phyloP scores from a whole-genome alignment of 2,888 invertebrate genomes.

The Girardia tigrina region DNA sequence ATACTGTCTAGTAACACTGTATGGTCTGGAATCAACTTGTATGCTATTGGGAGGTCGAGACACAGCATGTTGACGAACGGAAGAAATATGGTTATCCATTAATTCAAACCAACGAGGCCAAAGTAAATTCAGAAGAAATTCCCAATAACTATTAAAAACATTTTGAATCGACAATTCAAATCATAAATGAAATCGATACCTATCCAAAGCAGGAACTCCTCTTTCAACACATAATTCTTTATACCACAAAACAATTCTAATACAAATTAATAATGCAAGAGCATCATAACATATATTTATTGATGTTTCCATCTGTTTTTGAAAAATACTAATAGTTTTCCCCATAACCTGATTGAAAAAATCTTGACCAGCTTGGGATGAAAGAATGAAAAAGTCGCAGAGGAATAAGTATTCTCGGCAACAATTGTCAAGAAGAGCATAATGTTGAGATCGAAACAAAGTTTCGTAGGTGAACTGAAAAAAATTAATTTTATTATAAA shows the following conservation, averaged over 20 bases:
- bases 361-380: constrained; percentile 64
- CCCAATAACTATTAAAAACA: constrained; percentile 67
- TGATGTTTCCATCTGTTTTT: constrained; percentile 79
- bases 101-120: constrained; percentile 77
- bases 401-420: constrained; percentile 90
- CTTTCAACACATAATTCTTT: constrained; percentile 81
- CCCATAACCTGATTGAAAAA: constrained; percentile 82
- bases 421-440: constrained; percentile 87
- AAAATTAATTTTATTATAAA: too few species aligned
- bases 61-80: not conserved
- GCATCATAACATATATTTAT: constrained; percentile 80
- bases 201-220: constrained; percentile 76
- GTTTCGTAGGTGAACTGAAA: constrained; percentile 57
- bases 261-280: constrained; percentile 85
- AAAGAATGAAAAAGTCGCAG: constrained; percentile 85
- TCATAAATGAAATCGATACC: constrained; percentile 46
- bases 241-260: constrained; percentile 77
- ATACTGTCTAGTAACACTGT: constrained; percentile 90
- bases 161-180: not conserved
- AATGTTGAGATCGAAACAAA: constrained; percentile 84
- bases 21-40: constrained; percentile 69
- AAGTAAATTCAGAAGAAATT: constrained; percentile 66
- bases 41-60: not conserved
- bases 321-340: constrained; percentile 66
- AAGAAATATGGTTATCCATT: constrained; percentile 61